Base-by-base conservation (phyloP, 2,888 invertebrate genomes). In the Coelopa pilipes region DNA sequence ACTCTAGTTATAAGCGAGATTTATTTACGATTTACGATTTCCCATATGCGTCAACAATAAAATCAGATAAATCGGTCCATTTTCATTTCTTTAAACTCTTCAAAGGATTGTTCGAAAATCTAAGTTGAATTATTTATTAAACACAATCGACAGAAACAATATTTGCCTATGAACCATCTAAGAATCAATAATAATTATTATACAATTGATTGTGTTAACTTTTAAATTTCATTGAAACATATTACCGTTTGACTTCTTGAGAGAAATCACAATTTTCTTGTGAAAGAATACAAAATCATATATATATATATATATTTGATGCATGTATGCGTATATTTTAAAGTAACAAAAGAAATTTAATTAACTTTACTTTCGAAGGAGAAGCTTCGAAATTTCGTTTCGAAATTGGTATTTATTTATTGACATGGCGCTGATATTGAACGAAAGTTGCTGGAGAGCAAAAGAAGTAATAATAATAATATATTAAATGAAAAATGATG, bases 201-300 rank as follows among this genome's bases (percentile, higher is more conserved):
- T 34, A 21, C 7, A 49, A 74, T 73, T 74, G 72, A 47, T 71
- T 73, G 68, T 71, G 75, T 75, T 75, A 75, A 67, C 76, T 75
- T 75, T 74, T 75, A 75, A 74, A 49, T 69, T 72, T 53, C 72
- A 74, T 47, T 12, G 17, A 68, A 53, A 70, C 63, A 70, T 47
- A 70, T 59, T 59, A 70, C 49, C 21, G 13, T 60, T 60, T 34
- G 34, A 34, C 34, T 34, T 34, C 2, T 34, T 34, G 34, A 34
- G 34, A 34, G 34, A 34, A 34, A 34, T 55, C 55, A 55, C 15
- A 17, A 55, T 55, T 55, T 24, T 65, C n/a, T 46, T 46, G n/a
- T 19, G 65, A 7, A 65, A 46, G 45, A 65, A 46, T 45, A 7
- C 15, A 45, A 46, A 17, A 13, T 46, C 19, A 15, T 49, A 12